A percentile compares a stretch with the other conserved stretches of the same genome.
Conservation (phyloP, 2,888 invertebrate species). For the Abrostola tripartita region DNA sequence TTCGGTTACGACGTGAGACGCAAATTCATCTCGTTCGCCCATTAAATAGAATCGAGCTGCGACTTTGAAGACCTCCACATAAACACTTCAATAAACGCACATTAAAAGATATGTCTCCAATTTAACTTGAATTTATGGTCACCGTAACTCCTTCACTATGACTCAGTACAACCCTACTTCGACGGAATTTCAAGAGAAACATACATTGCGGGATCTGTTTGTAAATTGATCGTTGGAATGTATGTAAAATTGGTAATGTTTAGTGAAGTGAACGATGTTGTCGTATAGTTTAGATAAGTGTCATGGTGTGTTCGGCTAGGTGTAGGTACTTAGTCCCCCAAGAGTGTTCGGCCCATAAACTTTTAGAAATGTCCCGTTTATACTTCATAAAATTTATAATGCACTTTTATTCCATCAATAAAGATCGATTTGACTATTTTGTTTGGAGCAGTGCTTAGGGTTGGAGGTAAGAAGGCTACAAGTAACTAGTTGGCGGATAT, state of each 20-base stretch:
- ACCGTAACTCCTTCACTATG: constrained; percentile 74
- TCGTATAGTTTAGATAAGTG: constrained; percentile 26
- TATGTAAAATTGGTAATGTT: constrained; percentile 13
- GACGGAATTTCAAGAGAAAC: constrained; percentile 7
- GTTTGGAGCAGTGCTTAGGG: constrained; percentile 66
- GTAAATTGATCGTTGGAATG: background rate
- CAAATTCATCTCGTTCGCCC: constrained; percentile 66
- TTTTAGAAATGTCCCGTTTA: constrained; percentile 81
- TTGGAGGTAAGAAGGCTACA: constrained; percentile 21
- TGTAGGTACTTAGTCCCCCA: constrained; percentile 73
- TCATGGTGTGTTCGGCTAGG: constrained; percentile 58
- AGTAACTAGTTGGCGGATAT: constrained; percentile 3
- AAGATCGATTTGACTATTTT: constrained; percentile 84
- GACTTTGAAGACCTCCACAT: constrained; percentile 72
- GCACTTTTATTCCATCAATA: constrained; percentile 85
- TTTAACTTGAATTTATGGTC: constrained; percentile 84
- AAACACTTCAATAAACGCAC: constrained; percentile 85
- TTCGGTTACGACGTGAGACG: constrained; percentile 55
- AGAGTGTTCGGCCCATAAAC: constrained; percentile 80
- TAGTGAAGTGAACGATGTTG: constrained; percentile 2
- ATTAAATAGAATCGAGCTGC: constrained; percentile 67
- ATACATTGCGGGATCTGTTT: constrained; percentile 32
- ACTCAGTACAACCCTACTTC: constrained; percentile 32
- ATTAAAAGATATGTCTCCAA: constrained; percentile 85
- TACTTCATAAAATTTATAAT: constrained; percentile 87